Evolutionary conservation across 2,888 invertebrate genomes (phyloP).

Genomic region (Ceratothoa steindachneri): DNA sequence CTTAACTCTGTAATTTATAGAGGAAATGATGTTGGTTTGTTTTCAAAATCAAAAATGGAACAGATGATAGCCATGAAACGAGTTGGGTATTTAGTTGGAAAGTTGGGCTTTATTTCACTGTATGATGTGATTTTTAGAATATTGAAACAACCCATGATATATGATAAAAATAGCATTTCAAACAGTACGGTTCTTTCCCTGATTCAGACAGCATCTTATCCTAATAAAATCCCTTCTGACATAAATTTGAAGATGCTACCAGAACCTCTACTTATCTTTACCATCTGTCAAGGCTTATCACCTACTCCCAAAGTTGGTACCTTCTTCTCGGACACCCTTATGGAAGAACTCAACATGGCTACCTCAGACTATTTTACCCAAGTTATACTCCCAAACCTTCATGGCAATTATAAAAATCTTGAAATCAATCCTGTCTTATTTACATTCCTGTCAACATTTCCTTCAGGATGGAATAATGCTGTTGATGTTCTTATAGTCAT

Average conservation of each 20-base stretch:
- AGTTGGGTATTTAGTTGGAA: slow-evolving; percentile 28
- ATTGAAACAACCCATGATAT: not conserved
- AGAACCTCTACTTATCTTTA: not conserved
- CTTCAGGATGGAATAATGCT: not conserved
- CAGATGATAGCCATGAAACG: slow-evolving; percentile 32
- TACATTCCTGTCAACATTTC: not conserved
- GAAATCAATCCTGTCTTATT: not conserved
- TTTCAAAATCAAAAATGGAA: slow-evolving; percentile 18
- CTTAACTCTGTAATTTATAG: slow-evolving; percentile 29
- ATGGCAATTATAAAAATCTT: not conserved
- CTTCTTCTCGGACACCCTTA: not conserved
- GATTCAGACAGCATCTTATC: not conserved
- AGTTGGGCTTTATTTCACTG: slow-evolving; percentile 35
- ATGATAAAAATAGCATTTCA: not conserved
- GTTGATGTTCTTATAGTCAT: not conserved
- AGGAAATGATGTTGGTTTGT: not conserved
- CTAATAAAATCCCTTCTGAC: not conserved
- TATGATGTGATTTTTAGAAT: slow-evolving; percentile 21
- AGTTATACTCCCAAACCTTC: not conserved
- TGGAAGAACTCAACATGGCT: not conserved
- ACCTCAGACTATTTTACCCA: not conserved
- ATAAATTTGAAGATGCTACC: not conserved
- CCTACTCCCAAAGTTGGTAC: not conserved
- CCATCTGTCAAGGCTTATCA: not conserved
- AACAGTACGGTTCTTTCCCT: not conserved